Evolutionary conservation across 2,888 invertebrate species (phyloP), one percentile per base, ranked within the genome.

Genomic region (Nomada hirtipes): DNA sequence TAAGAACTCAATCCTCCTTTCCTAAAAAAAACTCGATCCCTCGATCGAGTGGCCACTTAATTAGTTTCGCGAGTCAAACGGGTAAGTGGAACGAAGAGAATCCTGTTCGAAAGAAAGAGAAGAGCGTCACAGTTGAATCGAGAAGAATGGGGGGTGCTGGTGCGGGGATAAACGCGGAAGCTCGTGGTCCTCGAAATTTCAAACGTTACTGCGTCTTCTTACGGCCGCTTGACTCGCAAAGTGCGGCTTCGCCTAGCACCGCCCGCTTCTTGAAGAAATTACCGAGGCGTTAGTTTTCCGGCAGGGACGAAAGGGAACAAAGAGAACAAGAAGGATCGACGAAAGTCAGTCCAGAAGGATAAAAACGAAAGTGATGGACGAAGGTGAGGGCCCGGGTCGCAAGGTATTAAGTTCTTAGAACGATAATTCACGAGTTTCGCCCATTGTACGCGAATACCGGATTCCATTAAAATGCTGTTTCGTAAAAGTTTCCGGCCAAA

Each of bases 171-270:
- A 63, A 68, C 79, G 47, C n/a, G 82, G 63, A 60, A 69, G 26
- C 71, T 75, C 64, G 52, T 61, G 72, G 67, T 67, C 75, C 82
- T 84, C 84, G 81, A 87, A 87, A 86, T 88, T 87, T 88, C 81
- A 76, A 84, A 84, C 82, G 80, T 78, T 84, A 78, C 76, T 74
- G 69, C 85, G 76, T 87, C 79, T 75, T 73, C 77, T 88, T 70
- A 86, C 80, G 80, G 76, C 70, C 82, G 76, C 87, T 87, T 87
- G 80, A 87, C 71, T 61, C 84, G 69, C 69, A 68, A 69, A 87
- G 84, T 80, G 74, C 86, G 76, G 63, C 76, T 80, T 80, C 79
- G 79, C 84, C 80, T 86, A 71, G 80, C 86, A 77, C 86, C 87
- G 84, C 82, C 75, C 84, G 79, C 60, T 72, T 72, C 81, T 82